Evolutionary conservation across 1,140 invertebrate genomes (phyloP).

Genomic region (Calliphora vicina): DNA sequence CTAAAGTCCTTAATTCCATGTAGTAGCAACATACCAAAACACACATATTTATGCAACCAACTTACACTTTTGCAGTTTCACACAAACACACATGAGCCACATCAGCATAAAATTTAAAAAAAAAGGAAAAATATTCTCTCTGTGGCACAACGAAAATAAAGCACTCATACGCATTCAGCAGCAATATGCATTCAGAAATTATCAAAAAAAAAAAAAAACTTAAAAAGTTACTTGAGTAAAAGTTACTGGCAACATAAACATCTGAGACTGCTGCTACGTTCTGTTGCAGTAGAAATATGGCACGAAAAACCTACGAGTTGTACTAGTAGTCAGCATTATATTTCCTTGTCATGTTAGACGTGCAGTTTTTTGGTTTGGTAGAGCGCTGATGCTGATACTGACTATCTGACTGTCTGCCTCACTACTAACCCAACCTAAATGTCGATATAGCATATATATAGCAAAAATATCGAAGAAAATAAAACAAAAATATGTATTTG

Average conservation of each 20-base stretch:
- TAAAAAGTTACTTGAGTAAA: slow-evolving; percentile 5
- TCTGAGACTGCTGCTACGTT: neutral
- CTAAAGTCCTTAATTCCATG: neutral
- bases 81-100: neutral
- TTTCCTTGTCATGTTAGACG: neutral
- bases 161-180: neutral
- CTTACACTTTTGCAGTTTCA: neutral
- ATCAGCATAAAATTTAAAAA: neutral
- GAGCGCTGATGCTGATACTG: neutral
- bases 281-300: neutral
- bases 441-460: too few species aligned
- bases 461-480: neutral
- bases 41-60: too few species aligned
- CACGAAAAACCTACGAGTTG: neutral
- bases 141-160: neutral
- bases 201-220: neutral
- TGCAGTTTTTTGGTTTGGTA: neutral
- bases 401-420: neutral
- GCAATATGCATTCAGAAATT: neutral
- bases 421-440: neutral
- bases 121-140: neutral
- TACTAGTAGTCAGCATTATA: neutral
- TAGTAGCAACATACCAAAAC: neutral
- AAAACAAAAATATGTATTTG: neutral
- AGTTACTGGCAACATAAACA: neutral